These are phyloP conservation scores for Ceratoteleas bidentatus DNA, from an alignment of 1,140 invertebrate genomes.

Conservation along the genomic window DNA sequence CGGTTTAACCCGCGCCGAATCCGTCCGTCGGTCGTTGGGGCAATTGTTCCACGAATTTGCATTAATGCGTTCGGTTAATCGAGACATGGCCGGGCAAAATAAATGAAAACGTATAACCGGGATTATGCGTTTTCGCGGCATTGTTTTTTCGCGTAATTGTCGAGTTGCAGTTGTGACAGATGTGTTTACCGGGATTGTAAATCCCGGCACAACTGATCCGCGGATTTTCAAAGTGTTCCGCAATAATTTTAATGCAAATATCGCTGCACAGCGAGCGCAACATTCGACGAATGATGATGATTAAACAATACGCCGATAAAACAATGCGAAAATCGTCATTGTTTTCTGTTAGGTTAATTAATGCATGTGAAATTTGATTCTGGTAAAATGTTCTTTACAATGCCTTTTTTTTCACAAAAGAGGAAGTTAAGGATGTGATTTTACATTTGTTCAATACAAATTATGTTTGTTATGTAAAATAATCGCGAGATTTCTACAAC, in stretches of 20 bases:
- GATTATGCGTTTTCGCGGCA: conserved; percentile 40
- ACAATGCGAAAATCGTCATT: conserved; percentile 23
- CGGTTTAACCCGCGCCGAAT: background rate
- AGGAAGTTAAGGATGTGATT: too few relatives aligned
- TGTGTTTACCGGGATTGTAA: conserved; percentile 38
- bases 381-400: too few relatives aligned
- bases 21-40: conserved; percentile 5
- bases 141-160: conserved; percentile 52
- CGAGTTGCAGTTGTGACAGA: conserved; percentile 42
- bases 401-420: too few relatives aligned
- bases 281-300: conserved; percentile 31
- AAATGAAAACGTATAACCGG: conserved; percentile 41
- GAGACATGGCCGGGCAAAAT: conserved; percentile 30
- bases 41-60: conserved; percentile 47
- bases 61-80: conserved; percentile 53
- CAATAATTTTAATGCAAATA: conserved; percentile 52
- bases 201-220: conserved; percentile 10
- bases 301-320: conserved; percentile 42
- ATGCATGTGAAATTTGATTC: too few relatives aligned
- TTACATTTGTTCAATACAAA: too few relatives aligned
- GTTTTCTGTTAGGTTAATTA: background rate
- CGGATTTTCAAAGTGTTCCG: conserved; percentile 36
- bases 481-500: too few relatives aligned
- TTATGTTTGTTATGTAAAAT: too few relatives aligned
- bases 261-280: conserved; percentile 16